phyloP scores from a whole-genome alignment of 2,888 invertebrate genomes.

The Meta bourneti region DNA sequence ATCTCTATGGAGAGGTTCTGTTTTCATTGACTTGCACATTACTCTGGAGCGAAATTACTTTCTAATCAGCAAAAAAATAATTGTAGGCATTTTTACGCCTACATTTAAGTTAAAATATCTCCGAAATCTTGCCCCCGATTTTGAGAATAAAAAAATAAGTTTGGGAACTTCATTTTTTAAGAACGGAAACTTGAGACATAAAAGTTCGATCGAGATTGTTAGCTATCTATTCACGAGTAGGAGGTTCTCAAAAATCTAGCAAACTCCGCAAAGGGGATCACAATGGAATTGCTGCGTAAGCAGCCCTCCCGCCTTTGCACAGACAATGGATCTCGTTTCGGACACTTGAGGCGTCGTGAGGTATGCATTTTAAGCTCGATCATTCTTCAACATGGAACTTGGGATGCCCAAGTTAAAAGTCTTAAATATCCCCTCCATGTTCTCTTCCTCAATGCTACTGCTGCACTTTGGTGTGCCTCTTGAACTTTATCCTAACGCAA shows the following conservation, averaged over 20 bases:
- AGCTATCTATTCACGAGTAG: neutral
- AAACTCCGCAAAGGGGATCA: constrained; percentile 33
- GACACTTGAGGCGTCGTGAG: constrained; percentile 14
- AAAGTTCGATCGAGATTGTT: neutral
- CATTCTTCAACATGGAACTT: neutral
- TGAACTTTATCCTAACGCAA: too few species aligned
- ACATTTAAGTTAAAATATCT: too few species aligned
- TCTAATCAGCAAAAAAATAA: too few species aligned
- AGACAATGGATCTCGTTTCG: constrained; percentile 39
- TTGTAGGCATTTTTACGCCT: too few species aligned
- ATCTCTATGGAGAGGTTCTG: too few species aligned
- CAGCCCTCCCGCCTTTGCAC: constrained; percentile 12
- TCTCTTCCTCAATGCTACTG: neutral
- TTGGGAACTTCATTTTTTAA: neutral
- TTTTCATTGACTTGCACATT: too few species aligned
- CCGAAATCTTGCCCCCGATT: neutral
- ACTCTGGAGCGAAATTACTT: too few species aligned
- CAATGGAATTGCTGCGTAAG: constrained; percentile 60
- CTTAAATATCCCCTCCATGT: neutral
- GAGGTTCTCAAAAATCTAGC: constrained; percentile 31
- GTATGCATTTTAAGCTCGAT: constrained; percentile 25
- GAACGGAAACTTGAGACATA: constrained; percentile 1
- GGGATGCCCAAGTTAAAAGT: neutral
- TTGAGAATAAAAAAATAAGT: neutral
- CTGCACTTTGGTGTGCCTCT: too few species aligned